phyloP scores from a whole-genome alignment of 2,113 vertebrate species.

The Oryzias woworae region DNA sequence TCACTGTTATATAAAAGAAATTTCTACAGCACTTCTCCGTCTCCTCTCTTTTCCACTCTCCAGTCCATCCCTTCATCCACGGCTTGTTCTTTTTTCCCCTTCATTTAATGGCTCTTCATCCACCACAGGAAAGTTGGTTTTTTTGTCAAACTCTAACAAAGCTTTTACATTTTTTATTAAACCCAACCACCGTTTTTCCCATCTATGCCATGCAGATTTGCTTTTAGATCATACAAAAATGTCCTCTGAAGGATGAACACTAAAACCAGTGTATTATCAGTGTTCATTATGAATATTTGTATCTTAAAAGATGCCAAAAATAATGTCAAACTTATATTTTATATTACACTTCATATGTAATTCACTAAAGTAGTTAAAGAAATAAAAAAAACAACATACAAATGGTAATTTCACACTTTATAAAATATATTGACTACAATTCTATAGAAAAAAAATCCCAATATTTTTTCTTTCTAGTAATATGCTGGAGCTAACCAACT shows the following conservation, averaged over 20 bases:
- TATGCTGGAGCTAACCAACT: no score
- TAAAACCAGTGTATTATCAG: constrained; percentile 2
- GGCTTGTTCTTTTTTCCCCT: constrained; percentile 49
- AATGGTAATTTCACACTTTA: no score
- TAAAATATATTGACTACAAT: no score
- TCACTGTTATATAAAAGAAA: constrained; percentile 32
- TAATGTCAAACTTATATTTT: neutral
- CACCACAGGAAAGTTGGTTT: constrained; percentile 28
- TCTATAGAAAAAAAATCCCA: no score
- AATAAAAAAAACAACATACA: neutral
- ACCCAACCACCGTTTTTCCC: constrained; percentile 7
- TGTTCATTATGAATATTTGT: neutral
- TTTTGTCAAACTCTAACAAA: constrained; percentile 13
- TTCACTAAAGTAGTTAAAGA: neutral
- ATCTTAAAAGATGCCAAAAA: neutral
- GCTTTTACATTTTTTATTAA: constrained; percentile 11
- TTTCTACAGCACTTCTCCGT: constrained; percentile 22
- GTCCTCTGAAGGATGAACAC: neutral
- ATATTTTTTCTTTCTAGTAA: no score
- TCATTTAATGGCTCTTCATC: constrained; percentile 52
- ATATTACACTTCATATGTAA: neutral
- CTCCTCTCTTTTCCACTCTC: constrained; percentile 17
- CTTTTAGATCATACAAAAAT: neutral
- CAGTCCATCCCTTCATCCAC: constrained; percentile 36
- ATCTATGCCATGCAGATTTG: no score